phyloP scores from a whole-genome alignment of 2,113 vertebrate species.

The Octodon degus region DNA sequence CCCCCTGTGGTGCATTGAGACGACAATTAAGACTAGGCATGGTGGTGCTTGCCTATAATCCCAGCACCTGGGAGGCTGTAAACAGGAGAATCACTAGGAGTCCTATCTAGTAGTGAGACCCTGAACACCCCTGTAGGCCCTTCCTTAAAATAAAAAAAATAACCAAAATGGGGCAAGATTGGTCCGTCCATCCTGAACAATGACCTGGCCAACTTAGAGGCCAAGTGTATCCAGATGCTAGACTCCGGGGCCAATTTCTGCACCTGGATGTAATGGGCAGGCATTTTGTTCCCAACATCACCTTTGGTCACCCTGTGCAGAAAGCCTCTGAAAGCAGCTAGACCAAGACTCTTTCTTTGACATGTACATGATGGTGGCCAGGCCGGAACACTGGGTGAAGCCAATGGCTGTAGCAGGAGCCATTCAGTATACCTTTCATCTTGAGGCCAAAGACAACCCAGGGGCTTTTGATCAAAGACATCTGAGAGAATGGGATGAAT shows the following conservation, averaged over 20 bases:
- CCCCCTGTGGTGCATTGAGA: too few species aligned
- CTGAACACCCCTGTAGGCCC: too few species aligned
- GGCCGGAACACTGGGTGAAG: conserved; percentile 97
- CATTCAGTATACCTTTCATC: conserved; percentile 96
- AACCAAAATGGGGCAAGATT: conserved; percentile 83
- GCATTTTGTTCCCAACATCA: conserved; percentile 60
- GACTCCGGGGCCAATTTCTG: conserved; percentile 95
- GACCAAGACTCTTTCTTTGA: conserved; percentile 78
- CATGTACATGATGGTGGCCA: conserved; percentile 99
- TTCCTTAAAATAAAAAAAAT: too few species aligned
- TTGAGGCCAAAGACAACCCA: conserved; percentile 94
- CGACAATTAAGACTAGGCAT: too few species aligned
- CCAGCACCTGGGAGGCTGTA: too few species aligned
- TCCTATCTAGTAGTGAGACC: too few species aligned
- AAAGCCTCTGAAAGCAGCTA: too few species aligned
- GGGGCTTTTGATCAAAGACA: conserved; percentile 96
- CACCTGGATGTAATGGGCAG: conserved; percentile 99
- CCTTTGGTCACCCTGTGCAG: too few species aligned
- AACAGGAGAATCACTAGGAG: too few species aligned
- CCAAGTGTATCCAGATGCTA: conserved; percentile 94
- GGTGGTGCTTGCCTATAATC: too few species aligned
- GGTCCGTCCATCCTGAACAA: conserved; percentile 97
- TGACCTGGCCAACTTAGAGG: conserved; percentile 93
- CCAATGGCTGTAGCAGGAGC: conserved; percentile 97
- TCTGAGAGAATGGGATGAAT: conserved; percentile 97